Base-by-base conservation (phyloP, 1,140 invertebrate species). In the Hormaphis cornu region DNA sequence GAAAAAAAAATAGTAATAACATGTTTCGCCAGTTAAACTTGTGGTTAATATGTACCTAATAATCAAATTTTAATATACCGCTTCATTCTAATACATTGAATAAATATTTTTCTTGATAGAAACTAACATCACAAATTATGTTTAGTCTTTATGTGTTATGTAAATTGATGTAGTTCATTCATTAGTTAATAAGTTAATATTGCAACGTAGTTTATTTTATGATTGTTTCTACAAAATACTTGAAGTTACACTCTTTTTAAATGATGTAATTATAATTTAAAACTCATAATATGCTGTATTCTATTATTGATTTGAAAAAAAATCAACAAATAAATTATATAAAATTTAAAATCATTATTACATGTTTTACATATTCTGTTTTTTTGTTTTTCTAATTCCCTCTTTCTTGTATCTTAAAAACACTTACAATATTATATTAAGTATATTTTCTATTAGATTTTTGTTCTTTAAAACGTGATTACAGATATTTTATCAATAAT, bases 41-140 rank as follows among this genome's bases (percentile, higher is more conserved):
- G 61, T 50, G 61, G 48, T 42, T 44, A 66, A 50, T 66, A 66
- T 48, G 61, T n/a, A n/a, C n/a, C n/a, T 30, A 66, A 66, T 66
- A 66, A 66, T 37, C 26, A 50, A 33, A 61, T 46, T 30, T 30
- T 63, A 63, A 8, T 6, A 10, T 50, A 33, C 20, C n/a, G 6
- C 14, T 6, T n/a, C n/a, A n/a, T n/a, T n/a, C 18, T 54, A 52
- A 16, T 52, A 28, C n/a, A n/a, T n/a, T 24, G 14, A 16, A 35
- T 56, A 56, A 10, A 18, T 42, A 6, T 40, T 56, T 35, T 22
- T 40, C 16, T 18, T 33, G 12, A 20, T 37, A 8, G 12, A 37
- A 56, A 20, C 12, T 37, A 37, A 56, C 37, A 56, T 56, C 24
- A 12, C 33, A 37, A 56, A n/a, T 37, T 56, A 28, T 14, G 5